Evolutionary conservation across 2,113 vertebrate genomes (phyloP), one percentile per base, ranked within the genome.

Genomic region (Acrocephalus arundinaceus): DNA sequence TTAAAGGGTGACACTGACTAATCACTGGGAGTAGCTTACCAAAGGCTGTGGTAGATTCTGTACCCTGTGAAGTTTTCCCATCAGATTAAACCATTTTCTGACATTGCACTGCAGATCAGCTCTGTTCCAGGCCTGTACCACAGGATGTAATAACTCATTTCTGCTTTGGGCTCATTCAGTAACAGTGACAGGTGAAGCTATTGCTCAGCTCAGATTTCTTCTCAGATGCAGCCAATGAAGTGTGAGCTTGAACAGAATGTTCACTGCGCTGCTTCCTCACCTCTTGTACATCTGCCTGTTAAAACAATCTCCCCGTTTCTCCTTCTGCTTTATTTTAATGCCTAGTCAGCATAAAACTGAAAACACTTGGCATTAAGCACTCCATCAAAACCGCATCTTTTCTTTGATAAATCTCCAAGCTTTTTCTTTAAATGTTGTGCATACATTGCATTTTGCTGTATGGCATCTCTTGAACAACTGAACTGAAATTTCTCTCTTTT

Each of bases 401-500:
- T 46, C 55, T 62, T 21, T 37, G 46, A 77, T 67, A 62, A 39
- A 45, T 37, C n/a, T 58, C 54, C 59, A 66, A 81, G 31, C 2
- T 3, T 20, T 83, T 46, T 33, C n/a, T 41, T 43, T 7, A 2
- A 58, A 21, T 63, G 28, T 62, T 71, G 15, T 39, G 57, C 41
- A 19, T 79, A 33, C 51, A 87, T 88, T 80, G 57, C 15, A n/a
- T 89, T 91, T 93, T 91, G 25, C 39, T 59, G 12, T 25, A 10
- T 37, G 17, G 15, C 28, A 52, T 83, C 70, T 73, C 1, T 80
- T 75, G 54, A 90, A 58, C 13, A 91, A 43, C 55, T 85, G 57
- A 89, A 79, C 45, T 93, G 57, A 19, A 39, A 57, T 73, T 94
- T 95, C 65, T 96, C 68, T 85, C 85, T 94, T 96, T 93, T 71